Conservation (phyloP, 2,113 vertebrate species). For the Parus major region DNA sequence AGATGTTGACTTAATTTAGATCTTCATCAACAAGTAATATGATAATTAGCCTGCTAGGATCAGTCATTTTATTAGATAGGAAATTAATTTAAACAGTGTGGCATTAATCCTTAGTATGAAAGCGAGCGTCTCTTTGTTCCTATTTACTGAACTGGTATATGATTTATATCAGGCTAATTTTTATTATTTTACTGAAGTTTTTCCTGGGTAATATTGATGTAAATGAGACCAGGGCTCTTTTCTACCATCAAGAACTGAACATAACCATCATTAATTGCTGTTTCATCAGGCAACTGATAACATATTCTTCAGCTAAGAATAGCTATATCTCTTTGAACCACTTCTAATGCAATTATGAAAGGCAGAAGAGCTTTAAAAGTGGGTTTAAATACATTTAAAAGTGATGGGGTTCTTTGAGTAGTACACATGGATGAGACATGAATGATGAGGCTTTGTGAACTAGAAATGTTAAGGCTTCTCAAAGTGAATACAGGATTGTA, state of each 20-base stretch:
- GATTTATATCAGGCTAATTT: neutral
- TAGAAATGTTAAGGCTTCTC: neutral
- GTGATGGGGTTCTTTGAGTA: neutral
- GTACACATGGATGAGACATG: neutral
- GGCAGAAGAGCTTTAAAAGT: conserved; percentile 3
- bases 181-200: neutral
- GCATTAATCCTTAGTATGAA: neutral
- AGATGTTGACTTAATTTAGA: neutral
- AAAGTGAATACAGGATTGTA: neutral
- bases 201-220: neutral
- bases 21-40: neutral
- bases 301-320: conserved; percentile 13
- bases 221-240: neutral
- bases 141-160: neutral
- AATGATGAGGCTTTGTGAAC: neutral
- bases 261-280: neutral
- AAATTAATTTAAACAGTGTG: neutral
- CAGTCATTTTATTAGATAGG: neutral
- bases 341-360: conserved; percentile 10
- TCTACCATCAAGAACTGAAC: neutral
- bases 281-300: neutral
- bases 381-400: neutral
- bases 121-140: neutral
- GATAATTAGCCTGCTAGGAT: neutral
- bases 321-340: neutral